Evolutionary conservation across 1,140 invertebrate species (phyloP), one percentile per base, ranked within the genome.

Genomic region (Pogonus chalceus): DNA sequence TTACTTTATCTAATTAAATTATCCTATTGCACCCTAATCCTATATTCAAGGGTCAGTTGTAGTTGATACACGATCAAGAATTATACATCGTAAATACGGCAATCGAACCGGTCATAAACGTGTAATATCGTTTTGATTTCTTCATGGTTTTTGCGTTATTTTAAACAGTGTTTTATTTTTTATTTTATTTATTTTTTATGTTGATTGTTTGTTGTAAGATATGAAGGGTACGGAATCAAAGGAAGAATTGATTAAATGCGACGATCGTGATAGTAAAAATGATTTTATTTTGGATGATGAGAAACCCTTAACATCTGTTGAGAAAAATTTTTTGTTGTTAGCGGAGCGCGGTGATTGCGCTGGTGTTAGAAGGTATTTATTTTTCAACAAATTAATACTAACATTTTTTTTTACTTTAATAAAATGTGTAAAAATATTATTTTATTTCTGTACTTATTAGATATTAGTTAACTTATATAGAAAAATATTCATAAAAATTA

Each of bases 281-380:
- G 52, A 49, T 22, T 35, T 12, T 43, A 24, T 53, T 2, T 35
- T 57, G 1, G 58, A 51, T 14, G 71, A 70, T 60, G 86, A 88
- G 55, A 79, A 82, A 61, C 70, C 81, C 12, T 78, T 92, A 37
- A 84, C 85, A 16, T 78, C 81, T 37, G 79, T 87, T 52, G 90
- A 93, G 68, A 92, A 93, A 66, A 81, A 82, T 51, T 93, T 88
- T 69, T 74, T 93, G 22, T 76, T 93, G 20, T 79, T 84, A 58
- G 88, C 87, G n/a, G 90, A 94, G 70, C 74, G 89, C 62, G 90
- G 91, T 62, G 90, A 94, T 72, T 81, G 85, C 62, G 85, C 84
- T n/a, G 87, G 84, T 56, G 86, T 90, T 49, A 78, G 82, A 70
- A 82, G 80, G 87, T 90, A 73, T 54, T 50, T 39, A 49, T 37